These are phyloP conservation scores for Xenopus tropicalis DNA, from an alignment of 2,113 vertebrate species.

Conservation along the genomic window DNA sequence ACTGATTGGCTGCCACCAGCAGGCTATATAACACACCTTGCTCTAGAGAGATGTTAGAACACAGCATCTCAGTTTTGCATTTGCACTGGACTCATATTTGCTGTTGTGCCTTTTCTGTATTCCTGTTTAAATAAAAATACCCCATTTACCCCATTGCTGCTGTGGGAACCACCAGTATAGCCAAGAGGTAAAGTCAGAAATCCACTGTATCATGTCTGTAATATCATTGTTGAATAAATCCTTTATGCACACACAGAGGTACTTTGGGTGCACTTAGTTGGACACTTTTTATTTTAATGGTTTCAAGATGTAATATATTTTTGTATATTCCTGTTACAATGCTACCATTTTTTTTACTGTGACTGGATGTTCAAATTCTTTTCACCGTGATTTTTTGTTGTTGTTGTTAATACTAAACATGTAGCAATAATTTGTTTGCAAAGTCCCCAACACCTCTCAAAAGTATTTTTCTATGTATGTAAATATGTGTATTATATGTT, in stretches of 20 bases:
- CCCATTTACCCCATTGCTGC: background rate
- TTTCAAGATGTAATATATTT: conserved; percentile 75
- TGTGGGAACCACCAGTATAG: background rate
- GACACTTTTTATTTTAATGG: conserved; percentile 61
- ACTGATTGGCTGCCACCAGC: no score
- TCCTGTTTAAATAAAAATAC: conserved; percentile 15
- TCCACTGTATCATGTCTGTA: conserved; percentile 15
- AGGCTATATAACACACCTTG: no score
- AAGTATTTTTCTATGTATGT: conserved; percentile 80
- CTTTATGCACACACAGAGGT: conserved; percentile 49
- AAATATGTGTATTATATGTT: conserved; percentile 64
- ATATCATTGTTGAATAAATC: background rate
- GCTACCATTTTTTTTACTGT: conserved; percentile 61
- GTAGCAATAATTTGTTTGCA: conserved; percentile 78
- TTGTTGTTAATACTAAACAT: conserved; percentile 74
- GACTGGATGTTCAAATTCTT: conserved; percentile 69
- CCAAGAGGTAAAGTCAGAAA: background rate
- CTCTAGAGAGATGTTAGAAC: no score
- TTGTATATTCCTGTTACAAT: conserved; percentile 67
- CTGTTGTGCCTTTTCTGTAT: conserved; percentile 69
- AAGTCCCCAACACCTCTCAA: conserved; percentile 65
- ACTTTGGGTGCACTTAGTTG: conserved; percentile 66
- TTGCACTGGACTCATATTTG: conserved; percentile 65
- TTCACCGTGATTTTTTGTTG: conserved; percentile 54
- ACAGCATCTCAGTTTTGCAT: conserved; percentile 27